Evolutionary conservation across 2,888 invertebrate species (phyloP), one percentile per base, ranked within the genome.

Genomic region (Lymantria dispar): DNA sequence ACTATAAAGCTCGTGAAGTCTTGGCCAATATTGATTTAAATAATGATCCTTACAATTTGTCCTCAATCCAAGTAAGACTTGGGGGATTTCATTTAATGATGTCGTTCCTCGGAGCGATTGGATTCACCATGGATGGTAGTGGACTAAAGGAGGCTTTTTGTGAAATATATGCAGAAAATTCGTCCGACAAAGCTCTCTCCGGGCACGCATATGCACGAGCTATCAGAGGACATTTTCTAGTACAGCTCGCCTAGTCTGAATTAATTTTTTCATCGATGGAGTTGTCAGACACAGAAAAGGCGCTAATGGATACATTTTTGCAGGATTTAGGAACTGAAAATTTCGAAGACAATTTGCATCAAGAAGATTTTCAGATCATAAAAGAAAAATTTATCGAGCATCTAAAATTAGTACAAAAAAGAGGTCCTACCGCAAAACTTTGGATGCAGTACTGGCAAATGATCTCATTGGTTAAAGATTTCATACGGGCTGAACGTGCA

Each of bases 61-160:
- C 56, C n/a, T 50, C 48, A 52, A 13, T 70, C 15, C 51, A 62
- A 44, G 62, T 72, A 44, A 59, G 72, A 53, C 60, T 77, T 41
- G 75, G 74, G 10, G 70, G 72, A 29, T 78, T 77, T 59, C 75
- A 78, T 52, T 39, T 64, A 30, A 31, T 75, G 10, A 74, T 78
- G 73, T 74, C 69, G 13, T 80, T 69, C 50, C 46, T 77, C 30
- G 70, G 69, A 43, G 47, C 65, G 8, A 62, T 76, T 44, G 76
- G 74, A 11, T 55, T 48, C 36, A 62, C 76, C 29, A 78, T 42
- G 29, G 12, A 22, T 45, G 45, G 74, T 71, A 74, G 43, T 56
- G 59, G 59, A 44, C 50, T 60, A 3, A 45, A 54, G 29, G 51
- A 59, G 41, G 33, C 44, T 47, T 50, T 48, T 38, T 38, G 45